Evolutionary conservation across 2,113 vertebrate species (phyloP).

Genomic region (Sapayoa aenigma): DNA sequence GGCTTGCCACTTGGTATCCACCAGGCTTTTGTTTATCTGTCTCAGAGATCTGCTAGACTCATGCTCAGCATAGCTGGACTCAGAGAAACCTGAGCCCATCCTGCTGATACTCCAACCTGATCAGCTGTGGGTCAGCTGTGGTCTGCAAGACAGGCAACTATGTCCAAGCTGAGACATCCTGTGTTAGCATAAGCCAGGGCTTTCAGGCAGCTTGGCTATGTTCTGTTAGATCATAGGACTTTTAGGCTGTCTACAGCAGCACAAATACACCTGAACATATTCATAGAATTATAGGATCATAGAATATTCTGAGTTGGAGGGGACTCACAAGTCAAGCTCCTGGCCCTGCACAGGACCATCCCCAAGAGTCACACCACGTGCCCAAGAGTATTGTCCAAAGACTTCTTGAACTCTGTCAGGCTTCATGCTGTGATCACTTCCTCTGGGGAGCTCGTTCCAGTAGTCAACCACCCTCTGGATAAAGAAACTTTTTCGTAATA

Average conservation of each 20-base stretch:
- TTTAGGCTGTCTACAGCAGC: background rate
- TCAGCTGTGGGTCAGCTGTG: background rate
- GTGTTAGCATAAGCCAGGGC: background rate
- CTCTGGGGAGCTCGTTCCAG: background rate
- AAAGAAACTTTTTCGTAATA: background rate
- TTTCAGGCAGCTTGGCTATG: background rate
- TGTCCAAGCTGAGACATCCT: background rate
- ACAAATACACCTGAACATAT: background rate
- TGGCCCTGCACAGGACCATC: background rate
- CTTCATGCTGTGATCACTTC: background rate
- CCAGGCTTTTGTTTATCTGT: background rate
- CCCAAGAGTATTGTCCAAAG: background rate
- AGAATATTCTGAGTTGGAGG: background rate
- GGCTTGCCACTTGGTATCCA: background rate
- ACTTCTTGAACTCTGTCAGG: background rate
- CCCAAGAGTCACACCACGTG: background rate
- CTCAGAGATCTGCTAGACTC: background rate
- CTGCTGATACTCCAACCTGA: background rate
- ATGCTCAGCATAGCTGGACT: background rate
- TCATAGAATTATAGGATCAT: background rate
- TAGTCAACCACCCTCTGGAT: background rate
- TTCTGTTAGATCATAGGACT: background rate
- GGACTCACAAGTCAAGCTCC: background rate
- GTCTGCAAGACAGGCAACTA: background rate
- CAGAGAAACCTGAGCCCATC: background rate